Evolutionary conservation across 2,113 vertebrate genomes (phyloP).

Genomic region (Bucco capensis): DNA sequence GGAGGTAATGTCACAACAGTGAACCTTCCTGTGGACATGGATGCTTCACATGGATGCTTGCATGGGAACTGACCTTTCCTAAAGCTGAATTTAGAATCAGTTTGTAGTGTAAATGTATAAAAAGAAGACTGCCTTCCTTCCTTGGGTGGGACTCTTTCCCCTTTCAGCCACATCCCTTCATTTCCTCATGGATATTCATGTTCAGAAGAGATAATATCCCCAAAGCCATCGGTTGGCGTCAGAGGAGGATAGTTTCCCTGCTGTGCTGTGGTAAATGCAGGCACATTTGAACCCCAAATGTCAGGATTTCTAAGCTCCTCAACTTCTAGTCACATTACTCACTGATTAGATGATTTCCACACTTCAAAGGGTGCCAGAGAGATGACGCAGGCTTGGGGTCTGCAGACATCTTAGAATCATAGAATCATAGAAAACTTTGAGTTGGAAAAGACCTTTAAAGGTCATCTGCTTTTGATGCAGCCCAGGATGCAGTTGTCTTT

Average conservation of each 20-base stretch:
- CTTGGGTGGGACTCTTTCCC: slow-evolving; percentile 44
- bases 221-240: not conserved
- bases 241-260: not conserved
- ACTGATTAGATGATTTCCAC: not conserved
- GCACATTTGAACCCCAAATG: not conserved
- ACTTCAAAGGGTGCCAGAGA: not conserved
- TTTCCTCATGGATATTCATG: not conserved
- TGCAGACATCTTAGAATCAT: not conserved
- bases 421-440: not conserved
- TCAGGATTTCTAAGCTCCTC: not conserved
- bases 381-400: not conserved
- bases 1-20: rapidly evolving
- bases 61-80: slow-evolving; percentile 34
- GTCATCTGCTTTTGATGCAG: too few relatives aligned
- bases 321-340: not conserved
- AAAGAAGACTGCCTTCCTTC: slow-evolving; percentile 45
- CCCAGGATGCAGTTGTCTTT: too few relatives aligned
- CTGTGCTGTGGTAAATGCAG: not conserved
- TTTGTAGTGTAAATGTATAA: not conserved
- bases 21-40: not conserved
- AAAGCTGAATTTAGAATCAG: slow-evolving; percentile 14
- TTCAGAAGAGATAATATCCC: slow-evolving; percentile 7
- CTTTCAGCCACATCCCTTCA: not conserved
- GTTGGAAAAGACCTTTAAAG: not conserved
- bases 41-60: not conserved